phyloP scores from a whole-genome alignment of 2,113 vertebrate genomes.

The Geothlypis trichas region DNA sequence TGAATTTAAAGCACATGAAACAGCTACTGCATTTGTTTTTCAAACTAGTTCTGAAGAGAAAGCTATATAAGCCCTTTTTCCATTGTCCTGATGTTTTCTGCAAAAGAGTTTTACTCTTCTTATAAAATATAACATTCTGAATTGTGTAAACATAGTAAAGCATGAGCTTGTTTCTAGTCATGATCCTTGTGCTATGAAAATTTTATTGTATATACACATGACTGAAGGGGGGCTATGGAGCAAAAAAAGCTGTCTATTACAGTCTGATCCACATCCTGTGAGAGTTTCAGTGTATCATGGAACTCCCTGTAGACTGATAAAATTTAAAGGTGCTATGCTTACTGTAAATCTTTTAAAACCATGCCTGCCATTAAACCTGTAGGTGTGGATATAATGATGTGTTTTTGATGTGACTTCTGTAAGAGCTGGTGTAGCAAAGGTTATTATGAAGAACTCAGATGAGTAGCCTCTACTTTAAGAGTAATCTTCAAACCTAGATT shows the following conservation, averaged over 20 bases:
- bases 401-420: not conserved
- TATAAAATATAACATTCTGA: not conserved
- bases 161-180: not conserved
- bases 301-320: not conserved
- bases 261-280: not conserved
- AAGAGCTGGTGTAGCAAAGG: not conserved
- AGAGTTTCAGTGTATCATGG: not conserved
- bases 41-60: not conserved
- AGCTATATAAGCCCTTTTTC: not conserved
- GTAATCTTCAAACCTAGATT: not conserved
- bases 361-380: not conserved
- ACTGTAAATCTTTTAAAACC: not conserved
- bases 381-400: not conserved
- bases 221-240: not conserved
- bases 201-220: not conserved
- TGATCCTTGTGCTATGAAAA: not conserved
- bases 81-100: not conserved
- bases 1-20: not conserved
- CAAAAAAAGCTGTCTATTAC: not conserved
- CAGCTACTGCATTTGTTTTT: not conserved
- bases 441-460: not conserved
- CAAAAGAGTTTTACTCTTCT: not conserved
- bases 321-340: not conserved
- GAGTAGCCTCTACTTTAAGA: not conserved
- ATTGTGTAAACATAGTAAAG: not conserved